Base-by-base conservation (phyloP, 2,113 vertebrate genomes). In the Montifringilla adamsi region DNA sequence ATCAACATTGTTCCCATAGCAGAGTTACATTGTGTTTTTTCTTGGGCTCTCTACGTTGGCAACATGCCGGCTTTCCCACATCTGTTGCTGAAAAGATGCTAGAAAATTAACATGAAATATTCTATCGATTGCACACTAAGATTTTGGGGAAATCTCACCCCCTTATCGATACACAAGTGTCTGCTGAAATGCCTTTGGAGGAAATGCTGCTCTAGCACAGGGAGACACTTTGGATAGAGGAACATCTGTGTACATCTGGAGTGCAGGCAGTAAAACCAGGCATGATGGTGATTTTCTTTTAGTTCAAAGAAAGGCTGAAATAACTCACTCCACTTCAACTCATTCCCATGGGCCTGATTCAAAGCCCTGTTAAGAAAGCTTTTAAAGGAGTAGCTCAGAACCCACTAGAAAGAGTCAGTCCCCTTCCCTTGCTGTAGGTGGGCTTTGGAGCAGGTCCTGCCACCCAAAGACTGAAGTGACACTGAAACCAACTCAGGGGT, bases 211-310 rank as follows among this genome's bases (percentile, higher is more conserved):
- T 72, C 13, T 41, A 73, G 69, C 67, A 72, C 50, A 74, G 55
- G 21, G 73, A 89, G 49, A 69, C 66, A 73, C 68, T 94, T 33
- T 23, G 76, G 69, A 85, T 47, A 66, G 21, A 62, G 67, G 68
- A 93, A 94, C 84, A 93, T 93, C 93, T 94, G 83, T 84, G 62
- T 37, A 59, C 92, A 95, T 96, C 92, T 90, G 81, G 77, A 92
- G 31, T 2, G 15, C 90, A 94, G 92, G 87, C 90, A 89, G 74
- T 70, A 66, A 95, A 93, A 44, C 23, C 60, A 70, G 59, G 66
- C 78, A 92, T 22, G 64, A 73, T 74, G 87, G 43, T 91, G 30
- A 92, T 85, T 90, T 90, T 83, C 53, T 92, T 78, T 74, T 18
- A 84, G 84, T 95, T 94, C 88, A 96, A 93, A 96, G 76, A 52